phyloP scores from a whole-genome alignment of 2,797 vertebrate genomes.

The Coluber constrictor region DNA sequence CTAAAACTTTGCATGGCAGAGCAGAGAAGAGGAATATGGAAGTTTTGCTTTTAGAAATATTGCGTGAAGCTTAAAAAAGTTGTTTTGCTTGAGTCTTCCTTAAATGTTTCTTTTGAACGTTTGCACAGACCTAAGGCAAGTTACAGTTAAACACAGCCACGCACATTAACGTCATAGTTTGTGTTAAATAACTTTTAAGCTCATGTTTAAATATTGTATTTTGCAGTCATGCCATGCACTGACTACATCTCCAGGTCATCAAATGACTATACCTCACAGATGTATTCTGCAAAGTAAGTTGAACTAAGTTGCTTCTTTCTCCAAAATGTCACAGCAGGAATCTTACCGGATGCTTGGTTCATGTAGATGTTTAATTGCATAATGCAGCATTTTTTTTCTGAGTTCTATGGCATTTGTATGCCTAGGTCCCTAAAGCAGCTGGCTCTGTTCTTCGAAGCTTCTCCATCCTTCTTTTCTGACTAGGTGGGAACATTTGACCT shows the following conservation, averaged over 20 bases:
- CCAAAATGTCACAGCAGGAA: background rate
- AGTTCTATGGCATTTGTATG: background rate
- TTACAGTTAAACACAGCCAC: background rate
- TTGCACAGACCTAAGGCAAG: background rate
- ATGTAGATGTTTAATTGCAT: background rate
- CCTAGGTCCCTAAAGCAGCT: background rate
- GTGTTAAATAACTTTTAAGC: constrained; percentile 18
- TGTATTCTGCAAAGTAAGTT: constrained; percentile 94
- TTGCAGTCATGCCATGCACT: constrained; percentile 79
- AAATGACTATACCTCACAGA: constrained; percentile 89
- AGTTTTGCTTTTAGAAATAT: background rate
- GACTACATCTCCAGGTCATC: constrained; percentile 82
- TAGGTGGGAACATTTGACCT: background rate
- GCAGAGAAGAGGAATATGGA: background rate
- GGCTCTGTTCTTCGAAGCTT: background rate
- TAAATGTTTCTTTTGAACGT: background rate
- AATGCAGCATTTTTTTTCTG: background rate
- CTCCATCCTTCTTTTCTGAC: no score
- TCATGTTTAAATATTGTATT: constrained; percentile 30
- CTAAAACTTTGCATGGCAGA: background rate
- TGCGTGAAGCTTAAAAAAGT: background rate
- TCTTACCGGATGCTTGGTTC: background rate
- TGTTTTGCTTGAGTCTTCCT: background rate
- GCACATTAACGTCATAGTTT: background rate
- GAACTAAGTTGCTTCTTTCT: constrained; percentile 40